phyloP scores from a whole-genome alignment of 1,140 invertebrate species.

The Eupeodes corollae region DNA sequence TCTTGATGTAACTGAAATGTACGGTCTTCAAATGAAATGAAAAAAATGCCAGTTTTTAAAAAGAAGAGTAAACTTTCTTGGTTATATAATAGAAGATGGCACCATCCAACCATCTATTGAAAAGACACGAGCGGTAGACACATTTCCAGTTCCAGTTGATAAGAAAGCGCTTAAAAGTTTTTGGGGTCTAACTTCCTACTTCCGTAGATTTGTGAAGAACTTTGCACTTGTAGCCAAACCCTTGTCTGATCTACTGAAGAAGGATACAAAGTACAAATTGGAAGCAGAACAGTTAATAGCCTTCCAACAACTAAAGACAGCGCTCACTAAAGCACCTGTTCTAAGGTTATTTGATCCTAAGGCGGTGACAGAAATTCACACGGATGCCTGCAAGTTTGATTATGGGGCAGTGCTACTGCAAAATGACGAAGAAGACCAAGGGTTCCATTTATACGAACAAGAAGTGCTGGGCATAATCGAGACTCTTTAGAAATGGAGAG shows the following conservation, averaged over 20 bases:
- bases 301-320: slow-evolving; percentile 10
- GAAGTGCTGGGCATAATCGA: slow-evolving; percentile 19
- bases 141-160: background rate
- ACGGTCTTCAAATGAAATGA: slow-evolving; percentile 5
- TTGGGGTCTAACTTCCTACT: background rate
- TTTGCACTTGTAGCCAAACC: slow-evolving; percentile 1
- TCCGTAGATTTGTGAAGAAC: background rate
- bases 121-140: slow-evolving; percentile 1
- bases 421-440: slow-evolving; percentile 9
- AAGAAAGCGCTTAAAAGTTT: slow-evolving; percentile 1
- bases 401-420: slow-evolving; percentile 25
- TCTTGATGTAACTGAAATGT: background rate
- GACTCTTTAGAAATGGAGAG: slow-evolving; percentile 16
- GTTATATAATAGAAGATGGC: slow-evolving; percentile 6
- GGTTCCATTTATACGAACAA: slow-evolving; percentile 18
- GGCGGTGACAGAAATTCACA: slow-evolving; percentile 12
- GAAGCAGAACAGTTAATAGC: slow-evolving; percentile 4
- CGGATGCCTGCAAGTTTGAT: slow-evolving; percentile 20
- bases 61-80: slow-evolving; percentile 11
- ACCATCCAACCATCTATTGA: slow-evolving; percentile 1
- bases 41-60: slow-evolving; percentile 16
- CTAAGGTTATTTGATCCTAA: slow-evolving; percentile 10
- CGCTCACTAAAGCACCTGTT: slow-evolving; percentile 9
- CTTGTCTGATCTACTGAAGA: background rate
- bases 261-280: background rate